Conservation (phyloP, 1,140 invertebrate genomes). For the Drosophila repletoides region DNA sequence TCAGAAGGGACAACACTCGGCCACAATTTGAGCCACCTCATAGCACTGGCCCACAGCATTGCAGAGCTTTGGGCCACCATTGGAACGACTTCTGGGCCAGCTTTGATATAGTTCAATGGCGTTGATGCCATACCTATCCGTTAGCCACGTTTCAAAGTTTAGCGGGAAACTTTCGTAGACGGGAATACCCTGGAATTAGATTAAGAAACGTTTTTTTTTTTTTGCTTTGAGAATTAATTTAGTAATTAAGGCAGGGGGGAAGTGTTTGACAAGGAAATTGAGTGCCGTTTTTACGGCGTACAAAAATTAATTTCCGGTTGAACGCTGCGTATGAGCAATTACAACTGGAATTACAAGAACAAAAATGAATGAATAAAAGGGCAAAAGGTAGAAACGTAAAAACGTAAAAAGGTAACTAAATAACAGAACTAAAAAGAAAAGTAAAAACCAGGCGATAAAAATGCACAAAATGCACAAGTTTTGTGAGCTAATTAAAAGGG, state of each 20-base stretch:
- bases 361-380: constrained; percentile 62
- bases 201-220: too few relatives aligned
- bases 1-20: constrained; percentile 62
- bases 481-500: constrained; percentile 62
- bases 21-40: constrained; percentile 48
- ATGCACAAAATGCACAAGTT: constrained; percentile 36
- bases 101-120: constrained; percentile 45
- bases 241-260: background rate
- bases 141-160: constrained; percentile 51
- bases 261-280: constrained; percentile 19
- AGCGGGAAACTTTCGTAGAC: constrained; percentile 51
- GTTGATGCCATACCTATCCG: constrained; percentile 47
- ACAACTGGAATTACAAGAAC: constrained; percentile 51
- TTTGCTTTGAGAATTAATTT: constrained; percentile 6
- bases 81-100: constrained; percentile 24
- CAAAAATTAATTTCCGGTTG: constrained; percentile 64
- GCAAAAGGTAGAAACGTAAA: too few relatives aligned
- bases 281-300: constrained; percentile 4
- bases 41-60: constrained; percentile 48
- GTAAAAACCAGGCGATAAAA: constrained; percentile 42
- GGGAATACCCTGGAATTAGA: constrained; percentile 45
- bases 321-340: constrained; percentile 67
- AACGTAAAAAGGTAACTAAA: constrained; percentile 22
- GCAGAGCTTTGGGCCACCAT: constrained; percentile 25
- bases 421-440: constrained; percentile 14